Conservation (phyloP, 2,113 vertebrate genomes). For the Tonatia bakeri region DNA sequence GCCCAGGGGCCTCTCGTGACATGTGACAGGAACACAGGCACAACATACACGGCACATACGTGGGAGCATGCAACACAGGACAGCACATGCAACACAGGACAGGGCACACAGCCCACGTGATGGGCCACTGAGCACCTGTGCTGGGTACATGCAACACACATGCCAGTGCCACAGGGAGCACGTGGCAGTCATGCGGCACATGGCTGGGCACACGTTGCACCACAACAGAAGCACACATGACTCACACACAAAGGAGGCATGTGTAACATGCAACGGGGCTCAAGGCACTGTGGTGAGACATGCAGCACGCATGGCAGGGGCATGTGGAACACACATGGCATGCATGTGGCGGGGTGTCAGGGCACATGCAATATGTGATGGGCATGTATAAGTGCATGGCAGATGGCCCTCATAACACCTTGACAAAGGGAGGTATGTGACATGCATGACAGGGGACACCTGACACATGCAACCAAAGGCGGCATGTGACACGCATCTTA, state of each 20-base stretch:
- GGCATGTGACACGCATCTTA: rapidly evolving
- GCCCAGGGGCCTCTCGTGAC: neutral
- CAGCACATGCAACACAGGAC: neutral
- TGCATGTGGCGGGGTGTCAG: neutral
- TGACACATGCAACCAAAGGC: rapidly evolving
- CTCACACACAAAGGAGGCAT: too few species aligned
- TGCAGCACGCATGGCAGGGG: rapidly evolving
- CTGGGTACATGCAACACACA: rapidly evolving
- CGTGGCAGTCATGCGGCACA: rapidly evolving
- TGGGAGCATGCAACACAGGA: neutral
- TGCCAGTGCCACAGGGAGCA: neutral
- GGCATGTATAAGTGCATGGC: too few species aligned
- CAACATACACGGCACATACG: too few species aligned
- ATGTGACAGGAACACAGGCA: too few species aligned
- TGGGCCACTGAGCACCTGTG: neutral
- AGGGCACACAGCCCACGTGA: neutral
- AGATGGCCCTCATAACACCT: rapidly evolving
- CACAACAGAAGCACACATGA: neutral
- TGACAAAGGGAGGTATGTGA: too few species aligned
- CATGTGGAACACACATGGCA: rapidly evolving
- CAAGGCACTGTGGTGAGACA: neutral
- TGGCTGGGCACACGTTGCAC: rapidly evolving
- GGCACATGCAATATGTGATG: too few species aligned
- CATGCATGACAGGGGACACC: neutral
- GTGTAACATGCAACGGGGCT: neutral